phyloP scores from a whole-genome alignment of 2,113 vertebrate species.

The Pterocles burchelli region DNA sequence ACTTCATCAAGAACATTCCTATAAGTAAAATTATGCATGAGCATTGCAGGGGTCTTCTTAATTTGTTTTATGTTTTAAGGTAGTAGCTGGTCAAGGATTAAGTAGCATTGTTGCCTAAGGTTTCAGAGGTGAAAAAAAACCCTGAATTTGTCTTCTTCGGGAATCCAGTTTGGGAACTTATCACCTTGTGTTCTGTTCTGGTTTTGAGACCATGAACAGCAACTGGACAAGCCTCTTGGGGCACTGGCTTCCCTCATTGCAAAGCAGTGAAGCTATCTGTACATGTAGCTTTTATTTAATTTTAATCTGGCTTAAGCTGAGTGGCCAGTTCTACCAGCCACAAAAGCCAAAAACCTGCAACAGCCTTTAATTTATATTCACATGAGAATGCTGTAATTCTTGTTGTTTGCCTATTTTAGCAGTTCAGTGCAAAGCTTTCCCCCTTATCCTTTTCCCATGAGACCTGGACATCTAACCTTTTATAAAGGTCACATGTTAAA shows the following conservation, averaged over 20 bases:
- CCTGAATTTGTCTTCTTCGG: neutral
- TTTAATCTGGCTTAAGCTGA: neutral
- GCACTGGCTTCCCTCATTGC: neutral
- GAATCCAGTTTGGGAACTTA: neutral
- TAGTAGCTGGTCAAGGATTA: neutral
- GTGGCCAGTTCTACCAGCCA: slow-evolving; percentile 25
- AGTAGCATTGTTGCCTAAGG: neutral
- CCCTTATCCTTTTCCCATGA: neutral
- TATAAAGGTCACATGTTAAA: neutral
- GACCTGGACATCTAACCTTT: neutral
- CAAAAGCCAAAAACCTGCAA: neutral
- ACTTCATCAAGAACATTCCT: neutral
- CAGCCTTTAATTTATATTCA: neutral
- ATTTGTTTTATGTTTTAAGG: neutral
- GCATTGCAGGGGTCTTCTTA: neutral
- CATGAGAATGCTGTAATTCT: neutral
- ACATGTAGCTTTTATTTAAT: neutral
- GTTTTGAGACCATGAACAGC: neutral
- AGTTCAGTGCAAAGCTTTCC: neutral
- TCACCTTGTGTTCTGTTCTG: neutral
- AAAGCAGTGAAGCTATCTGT: neutral
- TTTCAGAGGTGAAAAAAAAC: neutral
- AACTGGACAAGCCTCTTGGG: neutral
- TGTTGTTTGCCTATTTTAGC: neutral
- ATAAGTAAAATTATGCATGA: neutral